A percentile compares a stretch with the other conserved stretches of the same genome.
phyloP scores from a whole-genome alignment of 2,113 vertebrate genomes.

The Tricholaema leucomelas region DNA sequence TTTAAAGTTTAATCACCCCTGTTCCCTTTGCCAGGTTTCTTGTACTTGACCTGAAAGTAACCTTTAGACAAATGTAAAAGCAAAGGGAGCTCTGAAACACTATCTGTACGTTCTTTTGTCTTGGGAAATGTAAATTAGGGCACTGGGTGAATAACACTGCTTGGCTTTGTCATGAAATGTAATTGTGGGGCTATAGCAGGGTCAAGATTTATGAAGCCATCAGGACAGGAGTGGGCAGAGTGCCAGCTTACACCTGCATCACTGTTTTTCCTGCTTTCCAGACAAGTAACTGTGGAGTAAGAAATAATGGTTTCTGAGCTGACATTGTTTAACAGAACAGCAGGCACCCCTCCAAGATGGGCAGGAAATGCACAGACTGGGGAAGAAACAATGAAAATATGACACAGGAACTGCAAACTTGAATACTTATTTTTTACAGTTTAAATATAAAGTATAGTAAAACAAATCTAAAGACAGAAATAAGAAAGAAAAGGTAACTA shows the following conservation, averaged over 20 bases:
- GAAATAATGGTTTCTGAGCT: neutral
- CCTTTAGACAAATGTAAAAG: conserved; percentile 62
- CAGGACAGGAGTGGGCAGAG: conserved; percentile 54
- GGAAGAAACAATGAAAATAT: neutral
- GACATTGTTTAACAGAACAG: conserved; percentile 2
- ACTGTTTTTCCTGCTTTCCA: conserved; percentile 15
- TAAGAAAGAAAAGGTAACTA: neutral
- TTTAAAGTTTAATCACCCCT: conserved; percentile 61
- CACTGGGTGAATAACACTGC: conserved; percentile 68
- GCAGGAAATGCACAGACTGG: neutral
- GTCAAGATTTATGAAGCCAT: conserved; percentile 77
- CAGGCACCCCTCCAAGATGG: neutral
- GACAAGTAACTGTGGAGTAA: neutral
- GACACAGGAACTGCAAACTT: neutral
- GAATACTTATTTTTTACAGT: neutral
- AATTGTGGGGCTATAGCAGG: conserved; percentile 52
- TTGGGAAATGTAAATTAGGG: conserved; percentile 73
- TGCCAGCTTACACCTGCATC: conserved; percentile 70
- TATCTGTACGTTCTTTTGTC: conserved; percentile 72
- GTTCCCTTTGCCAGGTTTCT: conserved; percentile 60
- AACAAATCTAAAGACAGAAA: neutral
- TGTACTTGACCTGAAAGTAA: conserved; percentile 70
- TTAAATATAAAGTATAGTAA: neutral
- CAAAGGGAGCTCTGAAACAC: conserved; percentile 66
- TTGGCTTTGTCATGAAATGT: conserved; percentile 75